A percentile compares a stretch with the other conserved stretches of the same genome.
phyloP scores from a whole-genome alignment of 2,888 invertebrate species.

The Trissolcus brochymenae region DNA sequence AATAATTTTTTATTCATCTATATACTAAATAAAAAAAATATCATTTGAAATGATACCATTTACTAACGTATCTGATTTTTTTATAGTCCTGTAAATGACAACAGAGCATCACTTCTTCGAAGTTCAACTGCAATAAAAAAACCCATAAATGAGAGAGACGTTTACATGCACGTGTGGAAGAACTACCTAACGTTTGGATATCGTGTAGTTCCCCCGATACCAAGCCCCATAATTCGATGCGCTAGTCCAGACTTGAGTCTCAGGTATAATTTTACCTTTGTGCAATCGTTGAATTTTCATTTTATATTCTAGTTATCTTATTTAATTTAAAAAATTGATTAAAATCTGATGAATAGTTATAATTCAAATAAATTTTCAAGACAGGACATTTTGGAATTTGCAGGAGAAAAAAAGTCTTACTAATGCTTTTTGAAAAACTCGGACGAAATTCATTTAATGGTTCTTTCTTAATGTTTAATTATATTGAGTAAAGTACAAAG shows the following conservation, averaged over 20 bases:
- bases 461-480: neutral
- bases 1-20: conserved; percentile 73
- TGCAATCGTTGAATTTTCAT: neutral
- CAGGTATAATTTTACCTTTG: conserved; percentile 80
- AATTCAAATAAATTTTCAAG: conserved; percentile 1
- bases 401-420: too few relatives aligned
- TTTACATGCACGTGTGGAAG: conserved; percentile 97
- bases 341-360: neutral
- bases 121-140: conserved; percentile 92
- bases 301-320: neutral
- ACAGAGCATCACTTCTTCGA: conserved; percentile 94
- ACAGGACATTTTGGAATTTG: neutral
- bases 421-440: too few relatives aligned
- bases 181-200: conserved; percentile 98
- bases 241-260: conserved; percentile 94
- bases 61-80: conserved; percentile 7
- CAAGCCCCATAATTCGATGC: conserved; percentile 90
- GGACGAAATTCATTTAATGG: neutral
- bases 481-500: neutral
- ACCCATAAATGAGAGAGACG: conserved; percentile 93
- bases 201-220: conserved; percentile 94
- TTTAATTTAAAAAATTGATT: too few relatives aligned
- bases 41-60: neutral
- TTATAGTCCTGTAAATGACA: conserved; percentile 93
- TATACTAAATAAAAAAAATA: neutral